Evolutionary conservation across 2,888 invertebrate genomes (phyloP).

Genomic region (Ennomos fuscantarius): DNA sequence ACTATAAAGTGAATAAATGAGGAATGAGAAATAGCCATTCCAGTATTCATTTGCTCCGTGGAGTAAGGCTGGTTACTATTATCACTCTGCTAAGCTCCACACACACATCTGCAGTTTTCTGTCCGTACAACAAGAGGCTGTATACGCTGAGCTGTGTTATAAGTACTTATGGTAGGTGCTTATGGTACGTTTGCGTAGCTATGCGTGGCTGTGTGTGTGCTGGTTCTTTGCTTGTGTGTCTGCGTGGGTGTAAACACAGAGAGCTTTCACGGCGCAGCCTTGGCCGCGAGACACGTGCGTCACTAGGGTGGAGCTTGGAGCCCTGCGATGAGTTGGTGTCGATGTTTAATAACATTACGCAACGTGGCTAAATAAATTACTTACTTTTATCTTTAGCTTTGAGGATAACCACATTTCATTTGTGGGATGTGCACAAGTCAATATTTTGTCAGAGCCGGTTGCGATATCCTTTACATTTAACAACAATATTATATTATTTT

Average conservation of each 20-base stretch:
- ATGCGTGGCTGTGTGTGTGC: slow-evolving; percentile 33
- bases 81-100: slow-evolving; percentile 11
- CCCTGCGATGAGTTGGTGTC: slow-evolving; percentile 28
- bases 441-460: too few relatives aligned
- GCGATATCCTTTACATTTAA: too few relatives aligned
- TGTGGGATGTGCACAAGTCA: slow-evolving; percentile 10
- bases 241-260: slow-evolving; percentile 70
- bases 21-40: slow-evolving; percentile 1
- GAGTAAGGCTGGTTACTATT: slow-evolving; percentile 14
- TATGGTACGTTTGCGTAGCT: slow-evolving; percentile 24
- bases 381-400: slow-evolving; percentile 18
- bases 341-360: slow-evolving; percentile 30
- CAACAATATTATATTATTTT: too few relatives aligned
- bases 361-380: slow-evolving; percentile 13
- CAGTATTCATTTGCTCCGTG: slow-evolving; percentile 14
- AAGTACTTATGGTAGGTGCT: not conserved
- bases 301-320: slow-evolving; percentile 62
- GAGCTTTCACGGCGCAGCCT: slow-evolving; percentile 83
- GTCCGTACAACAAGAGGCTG: slow-evolving; percentile 16
- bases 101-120: slow-evolving; percentile 14
- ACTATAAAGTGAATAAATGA: too few relatives aligned
- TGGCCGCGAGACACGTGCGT: slow-evolving; percentile 84
- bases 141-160: slow-evolving; percentile 2
- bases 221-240: slow-evolving; percentile 42
- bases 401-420: slow-evolving; percentile 6